Conservation (phyloP, 2,113 vertebrate species). For the Pelvicachromis taeniatus region DNA sequence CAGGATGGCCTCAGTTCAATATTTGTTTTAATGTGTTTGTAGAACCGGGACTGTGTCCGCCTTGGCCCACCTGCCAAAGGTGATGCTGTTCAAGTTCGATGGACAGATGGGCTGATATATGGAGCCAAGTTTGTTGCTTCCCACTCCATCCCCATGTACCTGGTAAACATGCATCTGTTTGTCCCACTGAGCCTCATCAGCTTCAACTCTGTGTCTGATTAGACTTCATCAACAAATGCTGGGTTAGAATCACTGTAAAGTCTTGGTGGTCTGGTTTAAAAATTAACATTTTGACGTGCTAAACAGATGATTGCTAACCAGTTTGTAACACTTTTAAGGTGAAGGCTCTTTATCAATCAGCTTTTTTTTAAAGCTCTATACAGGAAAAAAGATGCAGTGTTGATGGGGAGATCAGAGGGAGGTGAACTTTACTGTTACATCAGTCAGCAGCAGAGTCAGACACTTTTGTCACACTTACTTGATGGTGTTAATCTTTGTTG, state of each 20-base stretch:
- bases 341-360: neutral
- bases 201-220: neutral
- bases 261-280: neutral
- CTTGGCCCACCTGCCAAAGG: conserved; percentile 87
- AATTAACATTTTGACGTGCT: neutral
- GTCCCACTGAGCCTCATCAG: neutral
- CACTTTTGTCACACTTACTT: neutral
- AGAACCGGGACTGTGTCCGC: conserved; percentile 89
- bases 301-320: neutral
- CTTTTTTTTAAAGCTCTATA: neutral
- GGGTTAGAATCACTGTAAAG: neutral
- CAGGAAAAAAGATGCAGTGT: neutral
- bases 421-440: neutral
- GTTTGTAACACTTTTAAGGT: neutral
- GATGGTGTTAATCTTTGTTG: neutral
- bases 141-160: conserved; percentile 95
- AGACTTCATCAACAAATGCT: neutral
- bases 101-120: conserved; percentile 94
- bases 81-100: conserved; percentile 89
- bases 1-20: neutral
- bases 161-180: conserved; percentile 72
- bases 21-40: neutral
- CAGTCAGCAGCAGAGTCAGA: neutral
- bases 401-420: neutral
- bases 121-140: conserved; percentile 93